Evolutionary conservation across 2,888 invertebrate genomes (phyloP).

Genomic region (Athalia circularis): DNA sequence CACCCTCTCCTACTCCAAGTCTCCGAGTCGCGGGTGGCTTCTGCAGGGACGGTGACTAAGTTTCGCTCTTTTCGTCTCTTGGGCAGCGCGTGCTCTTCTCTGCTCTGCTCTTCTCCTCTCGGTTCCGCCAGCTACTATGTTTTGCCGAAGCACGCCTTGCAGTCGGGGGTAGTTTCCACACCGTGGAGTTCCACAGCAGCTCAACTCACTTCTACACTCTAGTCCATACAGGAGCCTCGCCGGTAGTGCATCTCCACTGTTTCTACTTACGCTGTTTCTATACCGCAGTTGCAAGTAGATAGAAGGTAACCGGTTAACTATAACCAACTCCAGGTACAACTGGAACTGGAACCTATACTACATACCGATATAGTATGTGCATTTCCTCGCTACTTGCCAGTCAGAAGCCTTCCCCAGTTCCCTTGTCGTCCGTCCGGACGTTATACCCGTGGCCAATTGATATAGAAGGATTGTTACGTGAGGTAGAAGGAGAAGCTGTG

Average conservation of each 20-base stretch:
- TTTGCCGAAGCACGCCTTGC: too few relatives aligned
- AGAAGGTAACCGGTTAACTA: neutral
- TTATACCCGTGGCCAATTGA: slow-evolving; percentile 9
- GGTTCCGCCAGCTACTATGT: neutral
- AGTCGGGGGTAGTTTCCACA: too few relatives aligned
- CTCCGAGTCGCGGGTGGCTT: slow-evolving; percentile 7
- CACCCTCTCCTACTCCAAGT: slow-evolving; percentile 16
- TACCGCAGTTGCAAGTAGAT: too few relatives aligned
- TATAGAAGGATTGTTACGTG: neutral
- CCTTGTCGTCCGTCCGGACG: neutral
- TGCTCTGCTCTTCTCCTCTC: slow-evolving; percentile 25
- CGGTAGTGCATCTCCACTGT: too few relatives aligned
- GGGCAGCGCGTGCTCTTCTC: slow-evolving; percentile 46
- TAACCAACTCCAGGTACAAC: neutral
- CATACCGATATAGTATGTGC: neutral
- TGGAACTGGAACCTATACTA: slow-evolving; percentile 7
- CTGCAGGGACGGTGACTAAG: slow-evolving; percentile 54
- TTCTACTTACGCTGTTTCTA: too few relatives aligned
- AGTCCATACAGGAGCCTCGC: too few relatives aligned
- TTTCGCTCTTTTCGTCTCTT: slow-evolving; percentile 55
- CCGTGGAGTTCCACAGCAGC: too few relatives aligned
- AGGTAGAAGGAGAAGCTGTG: too few relatives aligned
- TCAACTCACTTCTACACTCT: too few relatives aligned
- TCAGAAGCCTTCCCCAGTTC: slow-evolving; percentile 16
- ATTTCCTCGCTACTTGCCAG: slow-evolving; percentile 9